phyloP scores from a whole-genome alignment of 1,140 invertebrate species.

The Anastrepha obliqua region DNA sequence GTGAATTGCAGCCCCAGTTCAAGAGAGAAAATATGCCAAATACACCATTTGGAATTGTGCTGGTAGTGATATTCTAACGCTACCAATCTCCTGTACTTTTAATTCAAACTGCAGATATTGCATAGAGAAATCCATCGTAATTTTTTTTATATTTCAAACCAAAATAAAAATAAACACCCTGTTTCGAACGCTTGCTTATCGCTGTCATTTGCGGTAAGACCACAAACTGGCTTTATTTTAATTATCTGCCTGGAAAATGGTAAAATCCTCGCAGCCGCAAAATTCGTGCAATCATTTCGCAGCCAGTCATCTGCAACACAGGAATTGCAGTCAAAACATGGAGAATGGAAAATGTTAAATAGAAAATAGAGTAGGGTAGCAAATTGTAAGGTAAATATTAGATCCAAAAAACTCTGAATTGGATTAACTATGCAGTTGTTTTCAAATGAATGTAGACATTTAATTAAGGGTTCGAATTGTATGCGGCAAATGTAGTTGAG shows the following conservation, averaged over 20 bases:
- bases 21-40: no score
- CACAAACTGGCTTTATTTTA: conserved; percentile 14
- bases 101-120: no score
- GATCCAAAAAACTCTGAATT: background rate
- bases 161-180: background rate
- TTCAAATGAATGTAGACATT: background rate
- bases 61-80: no score
- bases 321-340: background rate
- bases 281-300: background rate
- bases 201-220: background rate
- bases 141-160: background rate
- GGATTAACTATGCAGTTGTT: background rate
- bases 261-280: background rate
- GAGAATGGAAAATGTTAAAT: background rate
- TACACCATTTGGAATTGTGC: no score
- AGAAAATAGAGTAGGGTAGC: background rate
- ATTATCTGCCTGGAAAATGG: background rate
- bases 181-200: background rate
- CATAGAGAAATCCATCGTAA: no score
- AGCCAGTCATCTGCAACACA: background rate
- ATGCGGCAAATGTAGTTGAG: background rate
- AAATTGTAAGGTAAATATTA: background rate
- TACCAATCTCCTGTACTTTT: no score
- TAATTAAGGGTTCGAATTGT: background rate
- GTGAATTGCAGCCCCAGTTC: no score